Evolutionary conservation across 2,888 invertebrate genomes (phyloP).

Genomic region (Chrysina gloriosa): DNA sequence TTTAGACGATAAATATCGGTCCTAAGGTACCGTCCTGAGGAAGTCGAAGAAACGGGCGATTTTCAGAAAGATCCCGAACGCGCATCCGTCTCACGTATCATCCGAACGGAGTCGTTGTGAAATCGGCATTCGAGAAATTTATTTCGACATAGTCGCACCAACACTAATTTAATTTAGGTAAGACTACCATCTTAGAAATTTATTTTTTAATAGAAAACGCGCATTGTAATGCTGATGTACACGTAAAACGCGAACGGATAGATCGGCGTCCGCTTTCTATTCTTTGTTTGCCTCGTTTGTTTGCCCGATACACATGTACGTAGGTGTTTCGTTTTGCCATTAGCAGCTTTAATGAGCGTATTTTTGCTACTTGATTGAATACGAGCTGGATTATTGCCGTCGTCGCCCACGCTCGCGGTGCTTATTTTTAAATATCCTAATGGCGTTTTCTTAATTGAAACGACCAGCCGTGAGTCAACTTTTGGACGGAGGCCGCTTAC

Average conservation of each 20-base stretch:
- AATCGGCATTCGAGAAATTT: slow-evolving; percentile 1
- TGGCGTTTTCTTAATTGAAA: slow-evolving; percentile 15
- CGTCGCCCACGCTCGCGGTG: slow-evolving; percentile 18
- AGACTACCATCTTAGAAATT: slow-evolving; percentile 16
- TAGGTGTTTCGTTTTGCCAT: slow-evolving; percentile 30
- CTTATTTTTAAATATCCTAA: slow-evolving; percentile 20
- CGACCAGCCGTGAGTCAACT: not conserved
- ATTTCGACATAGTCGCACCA: slow-evolving; percentile 5
- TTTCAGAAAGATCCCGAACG: not conserved
- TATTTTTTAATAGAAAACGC: slow-evolving; percentile 7
- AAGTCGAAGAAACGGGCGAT: not conserved
- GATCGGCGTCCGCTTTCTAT: slow-evolving; percentile 30
- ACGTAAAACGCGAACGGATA: no score
- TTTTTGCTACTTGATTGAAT: slow-evolving; percentile 27
- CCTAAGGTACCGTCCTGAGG: not conserved
- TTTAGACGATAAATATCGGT: not conserved
- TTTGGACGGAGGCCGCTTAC: no score
- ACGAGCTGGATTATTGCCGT: slow-evolving; percentile 3
- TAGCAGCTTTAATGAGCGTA: slow-evolving; percentile 26
- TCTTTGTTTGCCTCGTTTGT: slow-evolving; percentile 24
- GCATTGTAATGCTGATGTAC: no score
- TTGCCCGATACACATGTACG: slow-evolving; percentile 6
- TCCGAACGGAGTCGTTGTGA: not conserved
- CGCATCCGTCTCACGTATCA: not conserved
- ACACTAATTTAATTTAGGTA: slow-evolving; percentile 26